phyloP scores from a whole-genome alignment of 2,797 vertebrate genomes.

The Xiphophorus birchmanni region DNA sequence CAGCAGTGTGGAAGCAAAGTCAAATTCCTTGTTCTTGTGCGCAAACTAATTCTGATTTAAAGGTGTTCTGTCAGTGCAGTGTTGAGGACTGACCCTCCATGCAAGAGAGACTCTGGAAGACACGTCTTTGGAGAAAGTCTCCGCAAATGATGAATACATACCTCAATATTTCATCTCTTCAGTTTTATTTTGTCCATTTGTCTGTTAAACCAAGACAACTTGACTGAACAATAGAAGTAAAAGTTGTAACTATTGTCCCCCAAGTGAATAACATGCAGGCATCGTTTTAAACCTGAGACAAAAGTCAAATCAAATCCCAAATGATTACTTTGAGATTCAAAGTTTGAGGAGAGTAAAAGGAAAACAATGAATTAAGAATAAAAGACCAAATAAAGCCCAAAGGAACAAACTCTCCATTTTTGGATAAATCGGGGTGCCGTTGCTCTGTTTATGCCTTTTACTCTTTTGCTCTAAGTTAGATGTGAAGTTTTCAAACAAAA shows the following conservation, averaged over 20 bases:
- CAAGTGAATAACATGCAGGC: neutral
- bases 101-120: neutral
- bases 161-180: neutral
- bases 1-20: neutral
- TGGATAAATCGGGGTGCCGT: constrained; percentile 24
- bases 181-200: neutral
- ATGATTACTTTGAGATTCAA: neutral
- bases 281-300: neutral
- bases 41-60: neutral
- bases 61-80: no score
- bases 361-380: neutral
- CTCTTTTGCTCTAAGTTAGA: constrained; percentile 35
- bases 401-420: constrained; percentile 23
- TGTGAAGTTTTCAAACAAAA: constrained; percentile 57
- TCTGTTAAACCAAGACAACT: neutral
- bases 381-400: neutral
- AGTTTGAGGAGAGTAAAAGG: neutral
- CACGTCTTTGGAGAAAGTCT: neutral
- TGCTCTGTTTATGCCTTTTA: constrained; percentile 34
- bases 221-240: neutral
- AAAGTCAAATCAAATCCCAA: neutral
- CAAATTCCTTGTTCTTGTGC: neutral
- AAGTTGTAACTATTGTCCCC: neutral
- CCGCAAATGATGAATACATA: neutral
- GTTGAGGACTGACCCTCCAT: neutral